These are phyloP conservation scores for Columbina picui DNA, from an alignment of 2,113 vertebrate genomes.

Conservation along the genomic window DNA sequence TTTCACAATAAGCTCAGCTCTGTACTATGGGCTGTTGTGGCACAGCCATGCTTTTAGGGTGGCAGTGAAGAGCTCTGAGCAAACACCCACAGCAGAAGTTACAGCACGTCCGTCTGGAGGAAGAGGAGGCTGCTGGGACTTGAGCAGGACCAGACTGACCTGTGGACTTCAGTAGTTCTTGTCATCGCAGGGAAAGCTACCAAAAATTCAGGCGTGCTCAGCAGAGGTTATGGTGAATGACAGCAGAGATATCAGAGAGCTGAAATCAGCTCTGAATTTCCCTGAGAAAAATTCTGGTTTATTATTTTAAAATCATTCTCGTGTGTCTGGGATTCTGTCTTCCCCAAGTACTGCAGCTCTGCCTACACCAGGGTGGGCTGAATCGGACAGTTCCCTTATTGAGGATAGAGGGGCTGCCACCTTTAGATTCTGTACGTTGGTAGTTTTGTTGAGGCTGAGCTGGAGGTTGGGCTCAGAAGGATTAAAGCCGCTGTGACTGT, in stretches of 20 bases:
- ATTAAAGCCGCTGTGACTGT: conserved; percentile 25
- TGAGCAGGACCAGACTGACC: neutral
- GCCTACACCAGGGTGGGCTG: neutral
- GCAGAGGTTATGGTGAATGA: neutral
- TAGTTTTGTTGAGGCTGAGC: neutral
- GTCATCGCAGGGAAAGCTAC: neutral
- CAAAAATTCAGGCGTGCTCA: neutral
- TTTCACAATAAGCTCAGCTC: neutral
- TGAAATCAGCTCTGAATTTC: neutral
- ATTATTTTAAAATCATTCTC: neutral
- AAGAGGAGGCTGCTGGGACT: neutral
- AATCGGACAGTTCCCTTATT: accelerated
- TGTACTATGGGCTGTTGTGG: accelerated
- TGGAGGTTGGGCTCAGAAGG: neutral
- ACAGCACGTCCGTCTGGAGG: neutral
- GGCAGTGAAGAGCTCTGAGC: neutral
- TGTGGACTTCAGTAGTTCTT: neutral
- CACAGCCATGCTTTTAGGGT: accelerated
- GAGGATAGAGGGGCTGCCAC: neutral
- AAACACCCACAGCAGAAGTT: neutral
- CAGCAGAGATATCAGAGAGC: accelerated
- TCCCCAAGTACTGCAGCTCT: neutral
- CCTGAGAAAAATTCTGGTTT: neutral
- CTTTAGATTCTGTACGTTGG: neutral
- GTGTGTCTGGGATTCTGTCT: neutral